Percentiles rank a stretch among this genome's conserved stretches.
Conservation (phyloP, 2,113 vertebrate species). For the Chloropsis cyanopogon region DNA sequence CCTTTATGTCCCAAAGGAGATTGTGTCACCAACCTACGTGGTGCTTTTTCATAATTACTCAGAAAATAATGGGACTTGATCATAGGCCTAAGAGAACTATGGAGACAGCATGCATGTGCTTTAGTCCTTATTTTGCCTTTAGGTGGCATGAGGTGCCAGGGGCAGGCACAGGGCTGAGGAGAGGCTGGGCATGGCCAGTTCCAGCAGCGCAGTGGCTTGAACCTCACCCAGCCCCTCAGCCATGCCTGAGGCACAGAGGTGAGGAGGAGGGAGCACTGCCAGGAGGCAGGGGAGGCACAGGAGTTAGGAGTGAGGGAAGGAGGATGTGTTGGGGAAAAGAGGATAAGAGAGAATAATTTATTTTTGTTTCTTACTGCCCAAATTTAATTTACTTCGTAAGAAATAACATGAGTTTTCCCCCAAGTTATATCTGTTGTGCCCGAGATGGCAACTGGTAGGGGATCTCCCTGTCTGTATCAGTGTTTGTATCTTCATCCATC, state of each 20-base stretch:
- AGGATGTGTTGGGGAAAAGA: neutral
- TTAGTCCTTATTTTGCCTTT: neutral
- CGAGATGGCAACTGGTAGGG: neutral
- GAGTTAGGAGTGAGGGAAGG: neutral
- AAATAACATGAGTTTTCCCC: neutral
- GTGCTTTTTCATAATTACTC: neutral
- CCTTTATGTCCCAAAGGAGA: neutral
- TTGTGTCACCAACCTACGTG: accelerated
- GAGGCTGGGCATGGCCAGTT: neutral
- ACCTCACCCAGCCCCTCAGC: neutral
- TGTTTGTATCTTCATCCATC: neutral
- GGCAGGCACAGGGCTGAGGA: neutral
- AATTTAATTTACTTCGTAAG: neutral
- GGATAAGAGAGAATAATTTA: neutral
- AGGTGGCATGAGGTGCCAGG: neutral
- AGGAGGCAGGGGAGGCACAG: neutral
- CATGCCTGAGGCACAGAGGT: accelerated
- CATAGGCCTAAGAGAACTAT: accelerated
- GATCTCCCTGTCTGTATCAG: neutral
- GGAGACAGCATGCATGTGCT: accelerated
- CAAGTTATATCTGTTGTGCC: neutral
- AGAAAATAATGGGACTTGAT: accelerated
- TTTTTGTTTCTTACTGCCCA: neutral
- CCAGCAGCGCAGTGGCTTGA: accelerated
- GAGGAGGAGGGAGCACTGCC: neutral